These are phyloP conservation scores for Trachelus troglodyta DNA, from an alignment of 2,888 invertebrate genomes.

Conservation along the genomic window DNA sequence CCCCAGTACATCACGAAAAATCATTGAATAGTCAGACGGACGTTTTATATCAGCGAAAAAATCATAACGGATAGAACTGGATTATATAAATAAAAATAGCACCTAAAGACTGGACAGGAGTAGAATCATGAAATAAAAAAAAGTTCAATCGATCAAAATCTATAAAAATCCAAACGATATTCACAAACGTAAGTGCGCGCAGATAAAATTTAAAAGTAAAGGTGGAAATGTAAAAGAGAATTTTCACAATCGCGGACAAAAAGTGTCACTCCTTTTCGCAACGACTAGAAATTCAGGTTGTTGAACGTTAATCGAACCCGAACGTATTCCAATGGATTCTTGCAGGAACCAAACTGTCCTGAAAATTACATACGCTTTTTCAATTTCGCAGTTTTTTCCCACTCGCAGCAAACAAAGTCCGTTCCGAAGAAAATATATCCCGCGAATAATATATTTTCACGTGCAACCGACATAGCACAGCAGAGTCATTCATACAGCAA, in stretches of 20 bases:
- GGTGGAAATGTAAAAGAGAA: too few relatives aligned
- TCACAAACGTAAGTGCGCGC: too few relatives aligned
- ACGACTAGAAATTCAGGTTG: neutral
- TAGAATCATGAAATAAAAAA: neutral
- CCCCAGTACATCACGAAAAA: neutral
- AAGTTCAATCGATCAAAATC: neutral
- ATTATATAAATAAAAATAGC: neutral
- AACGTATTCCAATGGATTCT: neutral
- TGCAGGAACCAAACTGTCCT: neutral
- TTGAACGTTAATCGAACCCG: neutral
- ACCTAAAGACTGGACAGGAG: neutral
- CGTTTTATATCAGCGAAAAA: neutral
- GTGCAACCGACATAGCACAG: neutral
- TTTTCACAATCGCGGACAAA: neutral
- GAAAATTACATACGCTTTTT: neutral
- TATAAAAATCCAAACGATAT: too few relatives aligned
- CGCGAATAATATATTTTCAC: neutral
- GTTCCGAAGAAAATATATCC: neutral
- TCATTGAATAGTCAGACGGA: neutral
- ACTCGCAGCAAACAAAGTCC: neutral
- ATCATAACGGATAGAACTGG: neutral
- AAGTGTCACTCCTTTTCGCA: neutral
- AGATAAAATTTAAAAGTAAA: too few relatives aligned
- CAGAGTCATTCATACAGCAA: constrained; percentile 34
- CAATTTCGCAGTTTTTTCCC: neutral